phyloP scores from a whole-genome alignment of 2,113 vertebrate species.

The mouse (Mus musculus) region GRCm39 chr6:118686501-118687000 shows the following conservation, averaged over 20 bases:
- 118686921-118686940: too few relatives aligned
- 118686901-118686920: neutral
- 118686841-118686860: rapidly evolving
- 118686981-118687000: too few relatives aligned
- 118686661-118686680: neutral
- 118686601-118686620: too few relatives aligned
- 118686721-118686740: neutral
- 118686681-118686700: neutral
- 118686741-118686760: neutral
- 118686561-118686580: neutral
- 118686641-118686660: neutral
- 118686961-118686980: too few relatives aligned
- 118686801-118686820: too few relatives aligned
- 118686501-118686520: neutral
- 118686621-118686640: neutral
- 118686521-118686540: neutral
- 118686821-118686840: neutral
- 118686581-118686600: neutral
- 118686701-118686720: neutral
- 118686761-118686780: neutral
- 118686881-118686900: neutral
- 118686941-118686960: too few relatives aligned
- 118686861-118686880: neutral
- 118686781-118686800: neutral
- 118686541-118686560: neutral